phyloP scores from a whole-genome alignment of 2,888 invertebrate genomes.

The Monochamus alternatus region DNA sequence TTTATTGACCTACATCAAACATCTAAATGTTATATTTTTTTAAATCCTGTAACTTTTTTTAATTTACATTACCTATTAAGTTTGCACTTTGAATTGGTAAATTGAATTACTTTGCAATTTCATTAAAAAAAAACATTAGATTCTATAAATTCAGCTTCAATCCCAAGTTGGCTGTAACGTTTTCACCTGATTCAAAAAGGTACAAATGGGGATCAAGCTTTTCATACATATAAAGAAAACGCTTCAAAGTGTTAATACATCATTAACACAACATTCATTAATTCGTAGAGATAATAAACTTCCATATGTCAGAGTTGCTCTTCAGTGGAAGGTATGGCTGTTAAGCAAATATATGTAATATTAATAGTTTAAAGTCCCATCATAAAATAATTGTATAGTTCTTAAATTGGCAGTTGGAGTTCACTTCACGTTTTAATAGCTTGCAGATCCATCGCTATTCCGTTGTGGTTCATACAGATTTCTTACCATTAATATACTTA shows the following conservation, averaged over 20 bases:
- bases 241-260: constrained; percentile 17
- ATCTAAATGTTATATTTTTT: no score
- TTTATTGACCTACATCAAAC: no score
- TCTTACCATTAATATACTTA: background rate
- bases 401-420: constrained; percentile 8
- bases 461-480: background rate
- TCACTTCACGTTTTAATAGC: constrained; percentile 8
- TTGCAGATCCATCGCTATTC: background rate
- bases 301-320: constrained; percentile 12
- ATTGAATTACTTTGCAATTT: no score
- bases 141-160: no score
- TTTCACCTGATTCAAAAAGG: constrained; percentile 16
- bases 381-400: constrained; percentile 24
- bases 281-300: constrained; percentile 16
- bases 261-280: background rate
- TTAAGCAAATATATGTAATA: constrained; percentile 24
- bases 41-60: no score
- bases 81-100: no score
- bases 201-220: constrained; percentile 4
- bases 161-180: background rate
- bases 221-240: constrained; percentile 22
- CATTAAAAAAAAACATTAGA: no score
- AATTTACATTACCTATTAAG: no score
- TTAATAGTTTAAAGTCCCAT: constrained; percentile 17
- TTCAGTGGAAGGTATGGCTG: constrained; percentile 21